A percentile compares a stretch with the other conserved stretches of the same genome.
Conservation (phyloP, 2,113 vertebrate species). For the Myocastor coypus region DNA sequence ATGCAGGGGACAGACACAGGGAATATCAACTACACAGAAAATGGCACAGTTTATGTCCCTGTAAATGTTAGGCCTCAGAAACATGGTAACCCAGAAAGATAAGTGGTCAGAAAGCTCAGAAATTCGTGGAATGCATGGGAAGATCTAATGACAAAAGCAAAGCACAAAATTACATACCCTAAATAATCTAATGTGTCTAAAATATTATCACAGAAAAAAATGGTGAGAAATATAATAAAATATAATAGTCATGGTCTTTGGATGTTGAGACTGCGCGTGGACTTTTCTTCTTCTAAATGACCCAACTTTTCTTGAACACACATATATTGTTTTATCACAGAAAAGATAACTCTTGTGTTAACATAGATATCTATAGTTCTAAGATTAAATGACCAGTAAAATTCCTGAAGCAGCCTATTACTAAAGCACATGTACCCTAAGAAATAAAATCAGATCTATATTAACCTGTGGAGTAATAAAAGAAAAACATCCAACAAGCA, state of each 20-base stretch:
- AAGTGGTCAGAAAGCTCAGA: neutral
- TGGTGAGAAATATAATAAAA: neutral
- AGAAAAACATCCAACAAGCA: neutral
- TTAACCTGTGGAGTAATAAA: slow-evolving; percentile 21
- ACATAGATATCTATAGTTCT: neutral
- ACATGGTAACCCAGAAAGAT: neutral
- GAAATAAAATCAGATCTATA: neutral
- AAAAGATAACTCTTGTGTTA: slow-evolving; percentile 11
- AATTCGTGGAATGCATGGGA: neutral
- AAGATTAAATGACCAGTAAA: neutral
- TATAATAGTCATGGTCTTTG: neutral
- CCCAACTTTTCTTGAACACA: slow-evolving; percentile 10
- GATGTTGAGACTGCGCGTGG: neutral
- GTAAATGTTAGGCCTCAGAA: neutral
- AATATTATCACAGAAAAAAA: slow-evolving; percentile 33
- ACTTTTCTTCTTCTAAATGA: neutral
- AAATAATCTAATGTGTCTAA: neutral
- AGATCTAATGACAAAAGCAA: neutral
- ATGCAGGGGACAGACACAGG: neutral
- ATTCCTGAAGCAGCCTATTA: neutral
- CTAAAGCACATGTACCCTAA: neutral
- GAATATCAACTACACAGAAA: neutral
- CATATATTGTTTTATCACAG: neutral
- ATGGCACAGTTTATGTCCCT: neutral
- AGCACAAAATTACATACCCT: neutral